Percentiles rank a stretch among this genome's conserved stretches.
Conservation (phyloP, 1,140 invertebrate species). For the Battus philenor region DNA sequence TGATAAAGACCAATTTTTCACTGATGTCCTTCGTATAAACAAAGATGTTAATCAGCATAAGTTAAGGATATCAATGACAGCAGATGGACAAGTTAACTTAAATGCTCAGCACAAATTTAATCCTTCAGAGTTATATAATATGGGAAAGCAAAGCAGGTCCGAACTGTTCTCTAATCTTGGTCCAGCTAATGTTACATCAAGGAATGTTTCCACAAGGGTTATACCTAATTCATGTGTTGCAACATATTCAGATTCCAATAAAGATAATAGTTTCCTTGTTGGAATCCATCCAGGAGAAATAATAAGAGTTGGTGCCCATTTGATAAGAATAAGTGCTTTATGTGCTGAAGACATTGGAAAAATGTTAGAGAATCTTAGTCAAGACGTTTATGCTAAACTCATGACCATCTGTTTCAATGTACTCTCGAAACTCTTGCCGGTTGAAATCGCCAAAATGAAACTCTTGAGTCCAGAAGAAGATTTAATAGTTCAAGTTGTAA, state of each 20-base stretch:
- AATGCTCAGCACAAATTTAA: conserved; percentile 59
- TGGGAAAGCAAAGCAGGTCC: conserved; percentile 38
- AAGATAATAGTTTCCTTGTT: conserved; percentile 39
- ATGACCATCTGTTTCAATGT: conserved; percentile 60
- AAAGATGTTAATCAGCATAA: conserved; percentile 63
- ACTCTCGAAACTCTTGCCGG: conserved; percentile 44
- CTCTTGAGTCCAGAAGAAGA: conserved; percentile 59
- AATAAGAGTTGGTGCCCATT: conserved; percentile 42
- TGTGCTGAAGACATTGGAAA: conserved; percentile 49
- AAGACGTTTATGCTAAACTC: conserved; percentile 50
- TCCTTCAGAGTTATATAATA: conserved; percentile 46
- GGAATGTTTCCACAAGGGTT: conserved; percentile 46
- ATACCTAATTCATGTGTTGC: conserved; percentile 26
- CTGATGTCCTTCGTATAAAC: conserved; percentile 59
- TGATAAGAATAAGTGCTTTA: conserved; percentile 45
- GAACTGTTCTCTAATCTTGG: conserved; percentile 49
- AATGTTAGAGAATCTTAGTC: conserved; percentile 51
- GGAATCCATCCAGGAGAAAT: conserved; percentile 59
- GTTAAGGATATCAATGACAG: conserved; percentile 61
- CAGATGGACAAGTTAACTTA: conserved; percentile 61
- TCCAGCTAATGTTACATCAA: conserved; percentile 28
- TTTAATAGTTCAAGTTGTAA: conserved; percentile 53
- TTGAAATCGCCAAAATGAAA: conserved; percentile 46
- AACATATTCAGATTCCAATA: conserved; percentile 32
- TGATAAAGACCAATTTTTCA: conserved; percentile 65